Base-by-base conservation (phyloP, 2,113 vertebrate species). In the Silurus asotus region DNA sequence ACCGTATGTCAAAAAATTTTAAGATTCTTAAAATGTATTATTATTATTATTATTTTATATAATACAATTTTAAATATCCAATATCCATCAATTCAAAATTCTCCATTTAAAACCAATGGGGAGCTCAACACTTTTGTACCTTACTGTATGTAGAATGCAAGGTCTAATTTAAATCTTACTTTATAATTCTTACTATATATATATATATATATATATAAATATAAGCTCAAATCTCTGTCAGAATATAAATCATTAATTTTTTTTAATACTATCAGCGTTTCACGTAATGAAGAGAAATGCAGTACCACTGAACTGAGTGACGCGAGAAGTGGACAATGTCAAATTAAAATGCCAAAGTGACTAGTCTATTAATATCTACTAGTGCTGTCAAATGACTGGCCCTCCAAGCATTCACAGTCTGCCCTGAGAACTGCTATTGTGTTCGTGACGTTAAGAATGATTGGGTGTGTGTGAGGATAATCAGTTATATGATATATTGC, bases 351-450 rank as follows among this genome's bases (percentile, higher is more conserved):
- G 83, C 72, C 70, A 53, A 77, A 76, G 83, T 77, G 86, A 64
- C 70, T 48, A 58, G 83, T 87, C 87, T 87, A 91, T 89, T 89
- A 89, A 85, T 87, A 88, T 87, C 84, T 85, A 77, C 67, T 51
- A 61, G 81, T 20, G 56, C 81, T 76, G 86, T 83, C 86, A 87
- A 72, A 62, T 10, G 61, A 64, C 37, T 77, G 74, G 81, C 56
- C 37, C 65, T 87, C 64, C 55, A 76, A 83, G 61, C 62, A 56
- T 79, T 85, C 49, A 11, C 56, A 84, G 75, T 56, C 83, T 84
- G 61, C 49, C 78, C 61, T 23, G 51, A 56, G 74, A 85, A 78
- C 75, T 67, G 74, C 53, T 55, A 20, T 51, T 67, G 61, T 56
- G 62, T 56, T 62, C 23, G n/a, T 37, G 75, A 78, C 13, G 25